Conservation (phyloP, 2,113 vertebrate genomes). For the Shinisaurus crocodilurus region DNA sequence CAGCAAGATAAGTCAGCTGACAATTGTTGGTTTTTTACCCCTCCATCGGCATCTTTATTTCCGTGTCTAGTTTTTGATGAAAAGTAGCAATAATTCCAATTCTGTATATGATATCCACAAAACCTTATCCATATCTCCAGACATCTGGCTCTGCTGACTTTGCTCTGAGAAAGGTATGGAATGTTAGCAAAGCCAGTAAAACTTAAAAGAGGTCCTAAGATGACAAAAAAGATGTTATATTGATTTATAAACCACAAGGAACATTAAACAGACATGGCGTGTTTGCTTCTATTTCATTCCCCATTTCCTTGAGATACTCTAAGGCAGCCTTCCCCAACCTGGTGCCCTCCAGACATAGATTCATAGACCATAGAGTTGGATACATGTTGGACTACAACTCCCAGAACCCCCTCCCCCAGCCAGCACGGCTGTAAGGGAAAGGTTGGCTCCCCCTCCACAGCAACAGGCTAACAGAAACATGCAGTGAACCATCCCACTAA, state of each 20-base stretch:
- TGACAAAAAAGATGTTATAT: not conserved
- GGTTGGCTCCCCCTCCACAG: not conserved
- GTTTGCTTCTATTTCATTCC: constrained; percentile 13
- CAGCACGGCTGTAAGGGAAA: constrained; percentile 4
- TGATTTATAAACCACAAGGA: constrained; percentile 15
- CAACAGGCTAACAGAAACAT: not conserved
- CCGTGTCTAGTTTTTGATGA: not conserved
- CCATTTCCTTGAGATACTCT: not conserved
- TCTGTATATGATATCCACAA: not conserved
- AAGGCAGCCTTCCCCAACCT: too few relatives aligned
- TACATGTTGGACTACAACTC: too few relatives aligned
- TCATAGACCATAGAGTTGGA: too few relatives aligned
- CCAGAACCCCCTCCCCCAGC: too few relatives aligned
- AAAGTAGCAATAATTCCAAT: constrained; percentile 21
- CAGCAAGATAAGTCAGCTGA: not conserved
- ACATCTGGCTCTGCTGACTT: not conserved
- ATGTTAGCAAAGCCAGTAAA: not conserved
- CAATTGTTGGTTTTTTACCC: not conserved
- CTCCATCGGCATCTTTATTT: not conserved
- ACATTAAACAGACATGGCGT: constrained; percentile 6
- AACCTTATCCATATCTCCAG: not conserved
- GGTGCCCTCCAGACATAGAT: too few relatives aligned
- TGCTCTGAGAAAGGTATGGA: constrained; percentile 2
- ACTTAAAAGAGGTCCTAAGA: not conserved
- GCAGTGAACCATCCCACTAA: not conserved